A percentile compares a stretch with the other conserved stretches of the same genome.
Conservation (phyloP, 1,140 invertebrate species). For the Oryctes rhinoceros region DNA sequence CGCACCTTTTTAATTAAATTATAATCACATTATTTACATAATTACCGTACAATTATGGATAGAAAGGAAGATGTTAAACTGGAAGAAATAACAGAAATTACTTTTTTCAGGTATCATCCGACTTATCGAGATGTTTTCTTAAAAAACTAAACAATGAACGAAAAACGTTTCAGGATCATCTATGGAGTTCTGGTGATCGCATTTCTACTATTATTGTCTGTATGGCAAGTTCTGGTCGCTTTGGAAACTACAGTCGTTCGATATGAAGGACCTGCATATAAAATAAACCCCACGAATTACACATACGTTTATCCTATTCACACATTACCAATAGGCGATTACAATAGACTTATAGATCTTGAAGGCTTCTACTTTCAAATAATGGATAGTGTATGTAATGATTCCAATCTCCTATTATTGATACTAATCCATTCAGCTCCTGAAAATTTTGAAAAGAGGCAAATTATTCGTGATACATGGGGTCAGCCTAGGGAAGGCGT, state of each 20-base stretch:
- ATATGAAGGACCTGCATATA: constrained; percentile 37
- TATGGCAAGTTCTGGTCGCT: neutral
- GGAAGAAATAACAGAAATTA: neutral
- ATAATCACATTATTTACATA: no score
- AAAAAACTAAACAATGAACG: constrained; percentile 14
- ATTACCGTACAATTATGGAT: neutral
- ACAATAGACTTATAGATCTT: constrained; percentile 53
- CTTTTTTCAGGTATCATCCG: constrained; percentile 20
- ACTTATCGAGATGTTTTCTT: constrained; percentile 9
- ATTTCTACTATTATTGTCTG: neutral
- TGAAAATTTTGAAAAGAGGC: constrained; percentile 68
- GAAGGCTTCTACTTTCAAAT: constrained; percentile 55
- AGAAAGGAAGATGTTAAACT: neutral
- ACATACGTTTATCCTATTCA: constrained; percentile 49
- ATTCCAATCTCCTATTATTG: constrained; percentile 63
- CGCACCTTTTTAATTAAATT: no score
- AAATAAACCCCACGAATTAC: constrained; percentile 43
- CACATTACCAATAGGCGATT: constrained; percentile 51
- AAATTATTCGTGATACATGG: constrained; percentile 75
- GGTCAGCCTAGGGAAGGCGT: constrained; percentile 62
- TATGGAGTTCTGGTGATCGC: neutral
- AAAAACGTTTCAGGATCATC: constrained; percentile 14
- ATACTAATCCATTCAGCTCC: constrained; percentile 77
- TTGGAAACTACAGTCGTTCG: neutral
- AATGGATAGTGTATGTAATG: constrained; percentile 54